Evolutionary conservation across 2,797 vertebrate species (phyloP).

Genomic region (Coreius guichenoti): DNA sequence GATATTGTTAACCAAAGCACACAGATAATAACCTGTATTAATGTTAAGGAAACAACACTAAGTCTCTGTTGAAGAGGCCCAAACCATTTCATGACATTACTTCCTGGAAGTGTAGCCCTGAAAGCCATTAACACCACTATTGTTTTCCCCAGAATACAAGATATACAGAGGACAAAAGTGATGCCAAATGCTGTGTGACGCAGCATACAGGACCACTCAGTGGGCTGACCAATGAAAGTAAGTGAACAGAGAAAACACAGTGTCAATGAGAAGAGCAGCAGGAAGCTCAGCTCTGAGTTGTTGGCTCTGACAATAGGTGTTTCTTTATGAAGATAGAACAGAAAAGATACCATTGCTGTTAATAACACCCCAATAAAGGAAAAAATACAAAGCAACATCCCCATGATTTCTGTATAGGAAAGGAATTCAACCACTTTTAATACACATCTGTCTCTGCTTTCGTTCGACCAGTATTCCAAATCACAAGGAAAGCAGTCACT

Average conservation of each 20-base stretch:
- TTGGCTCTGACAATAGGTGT: conserved; percentile 26
- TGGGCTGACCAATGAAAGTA: too few species aligned
- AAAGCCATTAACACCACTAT: conserved; percentile 53
- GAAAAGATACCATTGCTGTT: conserved; percentile 24
- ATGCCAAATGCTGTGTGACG: conserved; percentile 33
- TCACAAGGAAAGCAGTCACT: conserved; percentile 47
- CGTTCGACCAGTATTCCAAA: conserved; percentile 52
- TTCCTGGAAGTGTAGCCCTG: conserved; percentile 44
- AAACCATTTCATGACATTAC: conserved; percentile 37
- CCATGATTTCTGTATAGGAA: conserved; percentile 56
- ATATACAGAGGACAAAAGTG: too few species aligned
- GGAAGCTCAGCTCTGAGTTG: too few species aligned
- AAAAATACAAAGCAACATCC: conserved; percentile 48
- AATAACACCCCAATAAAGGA: conserved; percentile 48
- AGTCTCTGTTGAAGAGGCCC: conserved; percentile 1
- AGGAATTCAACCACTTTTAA: conserved; percentile 57
- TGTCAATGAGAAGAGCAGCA: too few species aligned
- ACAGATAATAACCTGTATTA: conserved; percentile 29
- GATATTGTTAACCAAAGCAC: conserved; percentile 40
- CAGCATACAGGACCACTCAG: conserved; percentile 51
- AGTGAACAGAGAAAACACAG: too few species aligned
- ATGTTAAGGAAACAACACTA: conserved; percentile 1
- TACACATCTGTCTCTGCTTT: conserved; percentile 45
- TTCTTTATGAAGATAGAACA: conserved; percentile 49
- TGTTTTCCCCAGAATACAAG: too few species aligned